Percentiles rank a stretch among this genome's conserved stretches.
Evolutionary conservation across 2,888 invertebrate genomes (phyloP).

Genomic region (Charanyca ferruginea): DNA sequence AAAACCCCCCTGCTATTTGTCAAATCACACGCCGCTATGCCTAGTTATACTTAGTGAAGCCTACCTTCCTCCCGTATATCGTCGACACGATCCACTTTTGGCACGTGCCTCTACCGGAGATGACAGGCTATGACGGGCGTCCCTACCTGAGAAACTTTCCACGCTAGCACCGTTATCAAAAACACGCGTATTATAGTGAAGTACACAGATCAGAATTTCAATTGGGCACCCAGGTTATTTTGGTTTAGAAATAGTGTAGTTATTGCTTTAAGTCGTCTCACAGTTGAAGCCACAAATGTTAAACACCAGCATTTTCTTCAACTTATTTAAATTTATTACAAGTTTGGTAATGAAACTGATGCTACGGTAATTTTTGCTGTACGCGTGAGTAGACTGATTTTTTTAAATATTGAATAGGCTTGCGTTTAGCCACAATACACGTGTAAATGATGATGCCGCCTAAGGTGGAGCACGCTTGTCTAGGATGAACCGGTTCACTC

Average conservation of each 20-base stretch:
- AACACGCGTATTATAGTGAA: slow-evolving; percentile 15
- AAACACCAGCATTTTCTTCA: too few relatives aligned
- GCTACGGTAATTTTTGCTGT: not conserved
- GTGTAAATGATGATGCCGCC: too few relatives aligned
- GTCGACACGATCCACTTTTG: slow-evolving; percentile 25
- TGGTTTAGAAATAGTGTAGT: not conserved
- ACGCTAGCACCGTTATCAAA: slow-evolving; percentile 26
- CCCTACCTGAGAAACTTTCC: slow-evolving; percentile 19
- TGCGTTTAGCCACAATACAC: too few relatives aligned
- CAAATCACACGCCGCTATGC: slow-evolving; percentile 9
- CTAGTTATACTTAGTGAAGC: not conserved
- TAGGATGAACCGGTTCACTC: too few relatives aligned
- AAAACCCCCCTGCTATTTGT: slow-evolving; percentile 14
- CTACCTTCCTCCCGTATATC: slow-evolving; percentile 26
- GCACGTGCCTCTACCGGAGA: slow-evolving; percentile 47
- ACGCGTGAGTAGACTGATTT: not conserved
- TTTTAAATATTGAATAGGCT: too few relatives aligned
- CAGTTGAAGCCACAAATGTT: not conserved
- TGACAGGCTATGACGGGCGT: slow-evolving; percentile 44
- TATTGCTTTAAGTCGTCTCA: not conserved
- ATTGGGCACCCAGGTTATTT: slow-evolving; percentile 5
- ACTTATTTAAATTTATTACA: not conserved
- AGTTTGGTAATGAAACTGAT: not conserved
- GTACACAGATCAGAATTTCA: slow-evolving; percentile 17
- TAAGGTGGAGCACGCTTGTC: too few relatives aligned